A percentile compares a stretch with the other conserved stretches of the same genome.
These are phyloP conservation scores for Phortica variegata DNA, from an alignment of 1,140 invertebrate species.

Conservation along the genomic window DNA sequence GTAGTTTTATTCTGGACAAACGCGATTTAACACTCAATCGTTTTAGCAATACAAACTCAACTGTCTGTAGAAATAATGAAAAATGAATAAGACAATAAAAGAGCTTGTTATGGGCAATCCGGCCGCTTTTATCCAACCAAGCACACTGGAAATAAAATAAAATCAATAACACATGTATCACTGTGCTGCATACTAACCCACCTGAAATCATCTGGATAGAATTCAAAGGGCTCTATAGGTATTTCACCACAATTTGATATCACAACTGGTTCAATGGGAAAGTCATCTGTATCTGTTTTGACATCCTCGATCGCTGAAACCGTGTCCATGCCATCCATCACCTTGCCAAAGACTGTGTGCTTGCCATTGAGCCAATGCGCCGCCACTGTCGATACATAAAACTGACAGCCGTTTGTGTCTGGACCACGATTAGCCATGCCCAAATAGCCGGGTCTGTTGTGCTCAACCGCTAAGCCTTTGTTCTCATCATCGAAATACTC, in stretches of 20 bases:
- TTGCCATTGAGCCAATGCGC: constrained; percentile 90
- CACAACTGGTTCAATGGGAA: constrained; percentile 66
- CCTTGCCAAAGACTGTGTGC: constrained; percentile 93
- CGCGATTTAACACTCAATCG: not conserved
- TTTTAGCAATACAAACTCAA: constrained; percentile 58
- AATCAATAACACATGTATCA: constrained; percentile 3
- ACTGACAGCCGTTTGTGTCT: constrained; percentile 89
- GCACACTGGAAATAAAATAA: constrained; percentile 61
- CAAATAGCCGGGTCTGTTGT: constrained; percentile 84
- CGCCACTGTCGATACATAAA: constrained; percentile 88
- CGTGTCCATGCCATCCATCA: constrained; percentile 77
- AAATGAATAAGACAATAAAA: constrained; percentile 70
- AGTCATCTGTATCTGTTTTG: constrained; percentile 73
- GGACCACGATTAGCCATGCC: constrained; percentile 94
- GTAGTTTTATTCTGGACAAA: no score
- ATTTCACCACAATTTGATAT: constrained; percentile 69
- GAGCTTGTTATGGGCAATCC: constrained; percentile 73
- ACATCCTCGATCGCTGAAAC: constrained; percentile 78
- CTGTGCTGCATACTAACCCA: constrained; percentile 32
- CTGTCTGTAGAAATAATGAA: constrained; percentile 76
- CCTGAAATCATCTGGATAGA: constrained; percentile 69
- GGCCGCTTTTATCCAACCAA: constrained; percentile 73
- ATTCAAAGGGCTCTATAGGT: constrained; percentile 63
- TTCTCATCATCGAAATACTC: constrained; percentile 93
- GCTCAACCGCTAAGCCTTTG: constrained; percentile 75